Evolutionary conservation across 92 coral and sea anemone genomes (phyloP), one percentile per base, ranked within the genome.

Genomic region (Bergia sp.): DNA sequence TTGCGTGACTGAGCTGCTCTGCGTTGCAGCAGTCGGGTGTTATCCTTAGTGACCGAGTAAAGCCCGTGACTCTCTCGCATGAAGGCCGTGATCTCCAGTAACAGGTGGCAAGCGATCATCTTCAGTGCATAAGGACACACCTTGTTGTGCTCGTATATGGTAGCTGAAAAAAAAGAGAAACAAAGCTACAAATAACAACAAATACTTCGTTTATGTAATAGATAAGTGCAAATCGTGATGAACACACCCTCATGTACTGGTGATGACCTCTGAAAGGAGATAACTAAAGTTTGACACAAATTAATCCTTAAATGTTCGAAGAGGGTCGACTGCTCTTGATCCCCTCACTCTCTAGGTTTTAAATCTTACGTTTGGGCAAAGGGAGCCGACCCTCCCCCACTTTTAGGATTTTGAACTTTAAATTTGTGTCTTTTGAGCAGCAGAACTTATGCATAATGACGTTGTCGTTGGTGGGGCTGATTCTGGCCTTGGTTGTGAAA

Each of bases 11-110:
- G 90, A 2, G 47, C 82, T 40, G 77, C 90, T 41, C 89, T 90
- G 53, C 92, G 88, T 61, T 91, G 95, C 37, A 90, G 49, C 65
- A 91, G 69, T 64, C 91, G 85, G 23, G 81, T 79, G 47, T 87
- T 82, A 41, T 93, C 95, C 36, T 93, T 91, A 42, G 88, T 80
- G 40, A 94, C 93, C 21, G 96, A 93, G 88, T 93, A 93, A 55
- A 93, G 90, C 4, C 98, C 96, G 79, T 97, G 99, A 82, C 99
- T 97, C 88, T 97, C 99, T 37, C 99, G 97, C 66, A 97, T 77
- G 92, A 97, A 97, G 23, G 98, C 98, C 42, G 99, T 97, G 93
- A 97, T 95, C 90, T 97, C 99, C 89, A 95, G 92, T 44, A 97
- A 91, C 88, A 97, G 92, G 77, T 97, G 99, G 75, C 99, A 97